Evolutionary conservation across 2,888 invertebrate species (phyloP), one percentile per base, ranked within the genome.

Genomic region (Hybos culiciformis): DNA sequence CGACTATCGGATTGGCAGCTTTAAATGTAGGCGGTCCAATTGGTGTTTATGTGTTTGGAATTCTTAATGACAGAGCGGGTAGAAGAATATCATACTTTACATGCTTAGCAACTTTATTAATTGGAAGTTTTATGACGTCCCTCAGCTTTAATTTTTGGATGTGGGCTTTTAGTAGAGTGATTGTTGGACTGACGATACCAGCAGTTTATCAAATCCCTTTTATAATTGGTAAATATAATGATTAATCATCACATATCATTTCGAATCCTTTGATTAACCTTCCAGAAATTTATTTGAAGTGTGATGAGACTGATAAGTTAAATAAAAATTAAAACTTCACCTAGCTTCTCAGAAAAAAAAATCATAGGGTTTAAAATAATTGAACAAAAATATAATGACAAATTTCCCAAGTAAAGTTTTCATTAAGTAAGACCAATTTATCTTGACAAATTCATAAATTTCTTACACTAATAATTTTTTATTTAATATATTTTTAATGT

Each of bases 121-220:
- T 77, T 31, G 88, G 88, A 15, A 86, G 88, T 50, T 68, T 87
- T 52, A 68, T 84, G 52, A 87, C 88, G 5, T 84, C 87, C 4
- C 71, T 80, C 41, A 80, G 90, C 21, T 74, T 74, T 36, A 74
- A 80, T 56, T 90, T 84, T 61, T 83, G 83, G 81, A 74, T 76
- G 49, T 92, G 92, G 87, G 78, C 84, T 2, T 68, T 75, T 3
- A 84, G 85, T 54, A 72, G 92, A 48, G 70, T 80, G 15, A 70
- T 88, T 38, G 90, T 91, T n/a, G 93, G 93, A 4, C 67, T 90
- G 6, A 88, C 91, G 0, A 85, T 92, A 55, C 91, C 92, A 4
- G 91, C 91, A 2, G 80, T 92, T 32, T 91, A 92, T 64, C 90
- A 91, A 68, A 91, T 92, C 63, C 92, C 93, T 1, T 91, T 91